Percentiles rank a stretch among this genome's conserved stretches.
These are phyloP conservation scores for Rousettus leschenaultii DNA, from an alignment of 2,113 vertebrate species.

Conservation along the genomic window DNA sequence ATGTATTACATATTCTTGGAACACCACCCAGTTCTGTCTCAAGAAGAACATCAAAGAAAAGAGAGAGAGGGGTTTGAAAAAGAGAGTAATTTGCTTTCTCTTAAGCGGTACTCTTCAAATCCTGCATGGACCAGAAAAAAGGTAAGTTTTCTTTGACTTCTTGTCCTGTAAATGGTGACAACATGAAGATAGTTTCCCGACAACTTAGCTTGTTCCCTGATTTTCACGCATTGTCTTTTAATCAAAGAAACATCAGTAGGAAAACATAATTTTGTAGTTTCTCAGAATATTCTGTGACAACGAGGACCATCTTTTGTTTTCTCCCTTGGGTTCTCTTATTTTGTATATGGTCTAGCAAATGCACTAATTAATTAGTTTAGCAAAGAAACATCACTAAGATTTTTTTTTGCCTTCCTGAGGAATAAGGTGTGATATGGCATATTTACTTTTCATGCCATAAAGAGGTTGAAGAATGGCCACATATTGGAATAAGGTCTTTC, in stretches of 20 bases:
- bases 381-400: neutral
- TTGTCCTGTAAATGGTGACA: neutral
- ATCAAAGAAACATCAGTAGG: neutral
- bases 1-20: neutral
- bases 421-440: neutral
- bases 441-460: constrained; percentile 15
- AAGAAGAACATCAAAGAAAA: neutral
- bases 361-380: neutral
- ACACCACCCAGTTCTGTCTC: constrained; percentile 14
- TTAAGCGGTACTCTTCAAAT: neutral
- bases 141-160: neutral
- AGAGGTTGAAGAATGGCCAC: neutral
- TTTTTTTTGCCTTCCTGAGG: neutral
- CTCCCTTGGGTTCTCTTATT: neutral
- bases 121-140: neutral
- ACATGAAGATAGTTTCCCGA: neutral
- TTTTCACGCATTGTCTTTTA: neutral
- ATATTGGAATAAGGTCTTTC: neutral
- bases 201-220: neutral
- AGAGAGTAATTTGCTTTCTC: neutral
- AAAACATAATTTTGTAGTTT: neutral
- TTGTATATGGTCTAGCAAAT: neutral
- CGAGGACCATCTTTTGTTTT: neutral
- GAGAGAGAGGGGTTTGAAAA: neutral
- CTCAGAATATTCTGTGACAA: neutral